Evolutionary conservation across 2,113 vertebrate genomes (phyloP).

Genomic region (Eira barbara): DNA sequence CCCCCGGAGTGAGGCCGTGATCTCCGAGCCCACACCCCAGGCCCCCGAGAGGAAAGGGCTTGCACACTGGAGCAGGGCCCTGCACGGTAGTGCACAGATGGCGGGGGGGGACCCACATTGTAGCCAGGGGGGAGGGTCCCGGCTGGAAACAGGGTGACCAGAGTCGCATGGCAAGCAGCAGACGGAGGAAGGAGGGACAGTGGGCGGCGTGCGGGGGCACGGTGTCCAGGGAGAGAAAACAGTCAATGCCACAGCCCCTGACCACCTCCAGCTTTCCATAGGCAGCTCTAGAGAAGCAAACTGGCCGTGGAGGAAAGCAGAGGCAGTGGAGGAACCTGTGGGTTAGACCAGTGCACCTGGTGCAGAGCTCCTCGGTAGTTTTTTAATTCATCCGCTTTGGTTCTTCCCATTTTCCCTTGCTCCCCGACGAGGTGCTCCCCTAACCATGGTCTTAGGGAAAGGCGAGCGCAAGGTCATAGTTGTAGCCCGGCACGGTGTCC

Average conservation of each 20-base stretch:
- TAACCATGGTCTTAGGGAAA: conserved; percentile 87
- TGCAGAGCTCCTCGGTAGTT: not conserved
- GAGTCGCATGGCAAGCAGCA: not conserved
- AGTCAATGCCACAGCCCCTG: no score
- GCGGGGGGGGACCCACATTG: fast-evolving
- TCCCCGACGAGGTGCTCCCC: not conserved
- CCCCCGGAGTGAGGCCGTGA: fast-evolving
- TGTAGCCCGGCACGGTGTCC: conserved; percentile 82
- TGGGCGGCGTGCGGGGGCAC: no score
- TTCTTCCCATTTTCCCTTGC: not conserved
- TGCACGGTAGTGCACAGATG: not conserved
- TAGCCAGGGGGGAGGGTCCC: fast-evolving
- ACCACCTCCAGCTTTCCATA: not conserved
- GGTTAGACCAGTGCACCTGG: fast-evolving
- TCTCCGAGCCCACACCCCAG: not conserved
- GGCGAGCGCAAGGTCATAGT: conserved; percentile 91
- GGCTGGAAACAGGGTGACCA: not conserved
- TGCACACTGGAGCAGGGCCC: not conserved
- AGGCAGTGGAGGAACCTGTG: not conserved
- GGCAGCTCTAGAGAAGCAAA: not conserved
- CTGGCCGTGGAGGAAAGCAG: fast-evolving
- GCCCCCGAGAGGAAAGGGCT: not conserved
- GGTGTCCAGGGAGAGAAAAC: not conserved
- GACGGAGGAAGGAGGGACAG: not conserved
- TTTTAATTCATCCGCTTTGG: no score